Evolutionary conservation across 2,113 vertebrate genomes (phyloP), one percentile per base, ranked within the genome.

Genomic region (Patagioenas fasciata): DNA sequence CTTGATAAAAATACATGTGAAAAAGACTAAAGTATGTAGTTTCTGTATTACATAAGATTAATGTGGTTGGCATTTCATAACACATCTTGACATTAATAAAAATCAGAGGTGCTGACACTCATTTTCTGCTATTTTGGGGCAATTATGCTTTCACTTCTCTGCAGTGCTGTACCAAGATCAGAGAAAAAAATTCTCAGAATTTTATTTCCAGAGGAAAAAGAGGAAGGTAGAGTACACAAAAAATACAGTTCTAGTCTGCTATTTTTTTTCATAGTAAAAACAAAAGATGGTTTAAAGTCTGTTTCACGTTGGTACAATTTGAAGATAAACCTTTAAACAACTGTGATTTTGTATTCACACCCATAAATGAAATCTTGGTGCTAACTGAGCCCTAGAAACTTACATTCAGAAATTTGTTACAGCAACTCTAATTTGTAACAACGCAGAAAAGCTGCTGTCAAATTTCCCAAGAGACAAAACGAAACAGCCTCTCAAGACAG

Each of bases 121-220:
- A 26, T 29, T 85, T 85, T 93, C 67, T 90, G 40, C 18, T 88
- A 36, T 74, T 94, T 82, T 91, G 75, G 51, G 36, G 58, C n/a
- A 94, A 85, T 13, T 77, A 40, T 70, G 42, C 85, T 92, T 86
- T 90, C 60, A 92, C 67, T 80, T 88, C 85, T 83, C 60, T 78
- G 47, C n/a, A 78, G 54, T 26, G 50, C 6, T 88, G 13, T 61
- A 85, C 34, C 31, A 78, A 73, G 58, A 80, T 54, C 34, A 88
- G 51, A 91, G 48, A 92, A 94, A 71, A 58, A 82, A 91, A 90
- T 65, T 62, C 28, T 83, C 85, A 88, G 32, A 77, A 80, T 62
- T 92, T 64, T 86, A 75, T 24, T 80, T 95, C 69, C 64, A 87
- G 28, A 60, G 48, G 34, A 83, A 80, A 91, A 94, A 0, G 1